Base-by-base conservation (phyloP, 1,140 invertebrate species). In the Trichogramma pretiosum region DNA sequence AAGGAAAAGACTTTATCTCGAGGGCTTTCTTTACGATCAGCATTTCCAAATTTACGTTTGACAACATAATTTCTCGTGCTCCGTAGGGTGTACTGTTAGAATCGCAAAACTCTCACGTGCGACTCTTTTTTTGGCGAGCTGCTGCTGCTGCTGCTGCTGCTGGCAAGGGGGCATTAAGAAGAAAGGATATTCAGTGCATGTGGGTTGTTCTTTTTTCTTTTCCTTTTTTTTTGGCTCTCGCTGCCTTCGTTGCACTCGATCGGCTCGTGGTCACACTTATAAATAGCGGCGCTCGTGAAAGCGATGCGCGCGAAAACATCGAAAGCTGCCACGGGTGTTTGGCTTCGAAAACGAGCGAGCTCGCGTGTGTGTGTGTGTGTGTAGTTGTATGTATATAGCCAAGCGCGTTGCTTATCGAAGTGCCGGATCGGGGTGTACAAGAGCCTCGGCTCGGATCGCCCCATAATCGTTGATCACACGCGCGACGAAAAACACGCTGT, bases 381-480 rank as follows among this genome's bases (percentile, higher is more conserved):
- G n/a, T n/a, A n/a, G n/a, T n/a, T n/a, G n/a, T n/a, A n/a, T n/a
- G n/a, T n/a, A n/a, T n/a, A n/a, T n/a, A n/a, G n/a, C n/a, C n/a
- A n/a, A n/a, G n/a, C n/a, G n/a, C n/a, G n/a, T n/a, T n/a, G n/a
- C n/a, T n/a, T n/a, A n/a, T n/a, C n/a, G n/a, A n/a, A n/a, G n/a
- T n/a, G n/a, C n/a, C n/a, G n/a, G n/a, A 65, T 64, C 59, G 52
- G 47, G 50, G 53, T 14, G 36, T 57, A 61, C 60, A 60, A 63
- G 57, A 58, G 58, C 33, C 19, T 39, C 7, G 55, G 54, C 54
- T 48, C 44, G 43, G 53, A n/a, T n/a, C n/a, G n/a, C n/a, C n/a
- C 56, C 54, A 63, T 66, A 66, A 64, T 63, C 61, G 57, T 66
- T 57, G 59, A 66, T 64, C 61, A 66, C 61, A 56, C 22, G 57